phyloP scores from a whole-genome alignment of 2,888 invertebrate genomes.

The Vanessa cardui region DNA sequence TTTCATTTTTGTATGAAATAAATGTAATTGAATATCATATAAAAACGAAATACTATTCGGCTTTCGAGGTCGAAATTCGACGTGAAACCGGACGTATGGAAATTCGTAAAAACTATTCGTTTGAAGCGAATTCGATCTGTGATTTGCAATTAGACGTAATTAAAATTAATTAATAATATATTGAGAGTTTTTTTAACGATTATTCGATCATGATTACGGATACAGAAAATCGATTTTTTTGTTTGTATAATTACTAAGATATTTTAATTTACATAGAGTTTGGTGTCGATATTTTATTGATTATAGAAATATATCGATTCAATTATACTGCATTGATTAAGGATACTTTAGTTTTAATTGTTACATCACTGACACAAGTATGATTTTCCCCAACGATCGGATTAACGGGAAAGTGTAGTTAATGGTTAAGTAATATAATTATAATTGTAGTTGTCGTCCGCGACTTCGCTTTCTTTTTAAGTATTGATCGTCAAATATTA shows the following conservation, averaged over 20 bases:
- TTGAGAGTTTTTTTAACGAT: neutral
- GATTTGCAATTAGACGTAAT: neutral
- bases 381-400: no score
- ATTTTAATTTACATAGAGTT: no score
- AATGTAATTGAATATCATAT: neutral
- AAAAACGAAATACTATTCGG: neutral
- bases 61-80: neutral
- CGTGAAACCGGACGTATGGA: neutral
- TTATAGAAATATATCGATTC: no score
- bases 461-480: no score
- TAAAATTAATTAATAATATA: conserved; percentile 6
- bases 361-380: no score
- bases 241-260: neutral
- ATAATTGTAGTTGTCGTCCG: no score
- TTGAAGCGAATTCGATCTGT: conserved; percentile 1
- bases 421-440: no score
- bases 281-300: no score
- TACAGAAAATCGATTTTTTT: conserved; percentile 3
- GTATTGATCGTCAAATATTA: no score
- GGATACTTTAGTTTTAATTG: no score
- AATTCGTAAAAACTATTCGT: neutral
- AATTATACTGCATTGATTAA: no score
- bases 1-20: neutral
- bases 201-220: neutral
- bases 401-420: no score